phyloP scores from a whole-genome alignment of 2,113 vertebrate species.

The Cottus gobio region DNA sequence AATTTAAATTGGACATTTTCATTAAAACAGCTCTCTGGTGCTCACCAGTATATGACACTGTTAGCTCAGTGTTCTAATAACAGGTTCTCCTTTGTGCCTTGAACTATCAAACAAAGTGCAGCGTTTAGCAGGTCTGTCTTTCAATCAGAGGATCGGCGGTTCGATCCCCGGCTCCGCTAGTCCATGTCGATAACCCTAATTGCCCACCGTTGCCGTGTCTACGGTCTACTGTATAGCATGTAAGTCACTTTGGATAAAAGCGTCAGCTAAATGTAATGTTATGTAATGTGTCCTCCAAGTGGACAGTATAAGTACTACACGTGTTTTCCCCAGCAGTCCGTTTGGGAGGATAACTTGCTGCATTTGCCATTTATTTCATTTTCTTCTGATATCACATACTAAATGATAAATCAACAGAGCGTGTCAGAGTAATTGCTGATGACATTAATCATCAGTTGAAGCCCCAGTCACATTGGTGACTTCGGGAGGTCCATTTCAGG shows the following conservation, averaged over 20 bases:
- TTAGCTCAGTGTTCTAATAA: slow-evolving; percentile 26
- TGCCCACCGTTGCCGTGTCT: too few relatives aligned
- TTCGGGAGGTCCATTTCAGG: slow-evolving; percentile 11
- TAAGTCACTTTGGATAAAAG: too few relatives aligned
- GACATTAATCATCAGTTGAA: slow-evolving; percentile 14
- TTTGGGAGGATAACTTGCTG: background rate
- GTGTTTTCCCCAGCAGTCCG: too few relatives aligned
- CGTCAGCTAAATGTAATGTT: too few relatives aligned
- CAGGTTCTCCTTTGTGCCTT: background rate
- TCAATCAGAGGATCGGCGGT: too few relatives aligned
- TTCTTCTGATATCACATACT: background rate
- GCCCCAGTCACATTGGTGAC: background rate
- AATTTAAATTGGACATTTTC: slow-evolving; percentile 28
- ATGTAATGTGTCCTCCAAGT: too few relatives aligned
- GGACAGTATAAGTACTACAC: too few relatives aligned
- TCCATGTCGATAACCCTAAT: too few relatives aligned
- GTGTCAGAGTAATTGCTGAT: slow-evolving; percentile 14
- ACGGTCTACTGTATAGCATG: too few relatives aligned
- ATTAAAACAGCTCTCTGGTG: slow-evolving; percentile 24
- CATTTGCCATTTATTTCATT: background rate
- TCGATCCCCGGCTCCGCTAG: too few relatives aligned
- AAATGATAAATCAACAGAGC: background rate
- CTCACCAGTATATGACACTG: slow-evolving; percentile 18
- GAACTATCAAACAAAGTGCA: background rate
- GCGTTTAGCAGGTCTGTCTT: too few relatives aligned